These are phyloP conservation scores for Puntigrus tetrazona DNA, from an alignment of 2,113 vertebrate genomes.

Conservation along the genomic window DNA sequence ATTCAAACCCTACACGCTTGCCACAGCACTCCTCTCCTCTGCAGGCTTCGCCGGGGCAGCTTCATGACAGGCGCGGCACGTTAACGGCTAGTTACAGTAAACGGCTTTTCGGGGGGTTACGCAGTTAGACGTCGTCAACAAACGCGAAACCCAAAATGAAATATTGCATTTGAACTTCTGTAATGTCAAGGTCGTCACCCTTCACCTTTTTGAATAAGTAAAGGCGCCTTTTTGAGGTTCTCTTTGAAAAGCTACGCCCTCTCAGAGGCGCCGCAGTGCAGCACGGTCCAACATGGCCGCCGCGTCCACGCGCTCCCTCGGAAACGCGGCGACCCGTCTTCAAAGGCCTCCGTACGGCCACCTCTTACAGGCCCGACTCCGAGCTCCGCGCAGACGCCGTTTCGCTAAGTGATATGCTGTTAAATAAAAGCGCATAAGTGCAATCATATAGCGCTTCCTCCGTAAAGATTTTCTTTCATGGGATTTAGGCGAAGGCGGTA, in stretches of 20 bases:
- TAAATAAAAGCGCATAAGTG: background rate
- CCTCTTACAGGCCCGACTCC: background rate
- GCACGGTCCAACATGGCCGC: conserved; percentile 56
- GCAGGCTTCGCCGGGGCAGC: background rate
- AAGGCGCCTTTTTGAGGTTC: conserved; percentile 82
- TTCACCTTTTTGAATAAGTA: conserved; percentile 87
- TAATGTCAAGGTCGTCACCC: conserved; percentile 92
- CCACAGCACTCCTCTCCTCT: no score
- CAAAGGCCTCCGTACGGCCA: background rate
- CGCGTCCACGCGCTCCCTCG: conserved; percentile 11
- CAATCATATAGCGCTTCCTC: background rate
- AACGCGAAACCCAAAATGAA: background rate
- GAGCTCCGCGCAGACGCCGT: background rate
- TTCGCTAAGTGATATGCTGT: no score
- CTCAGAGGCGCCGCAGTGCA: conserved; percentile 59
- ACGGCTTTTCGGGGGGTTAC: background rate
- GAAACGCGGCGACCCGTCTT: conserved; percentile 25
- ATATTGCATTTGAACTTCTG: conserved; percentile 87
- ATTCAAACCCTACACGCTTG: no score
- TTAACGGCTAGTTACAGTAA: background rate
- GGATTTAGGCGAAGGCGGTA: background rate
- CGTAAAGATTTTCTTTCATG: background rate
- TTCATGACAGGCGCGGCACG: background rate
- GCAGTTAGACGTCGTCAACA: background rate
- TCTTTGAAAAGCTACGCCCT: conserved; percentile 64